Evolutionary conservation across 2,888 invertebrate genomes (phyloP), one percentile per base, ranked within the genome.

Genomic region (Apodemia mormo): DNA sequence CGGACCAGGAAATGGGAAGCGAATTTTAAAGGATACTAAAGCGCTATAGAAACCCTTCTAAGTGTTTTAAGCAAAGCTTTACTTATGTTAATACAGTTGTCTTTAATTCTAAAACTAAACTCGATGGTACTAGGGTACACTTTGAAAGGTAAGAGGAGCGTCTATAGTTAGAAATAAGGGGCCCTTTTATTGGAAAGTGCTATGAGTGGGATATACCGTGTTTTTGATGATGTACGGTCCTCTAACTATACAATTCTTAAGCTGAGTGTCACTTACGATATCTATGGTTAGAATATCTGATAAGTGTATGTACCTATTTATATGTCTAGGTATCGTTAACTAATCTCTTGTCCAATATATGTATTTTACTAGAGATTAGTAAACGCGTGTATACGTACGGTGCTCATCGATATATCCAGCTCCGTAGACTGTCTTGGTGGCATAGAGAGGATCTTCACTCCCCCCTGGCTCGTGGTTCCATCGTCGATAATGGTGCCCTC

Each of bases 361-460:
- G 68, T 74, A 72, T 72, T 74, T 72, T 81, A 82, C 81, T 80
- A 78, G 77, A 79, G 79, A 68, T 82, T 79, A 81, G 80, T 80
- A 76, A 80, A 82, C 83, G 81, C 80, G 79, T 71, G 80, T 75
- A 91, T 93, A 94, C 94, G 88, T 94, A 94, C 94, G 93, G 87
- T 91, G 90, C 78, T 93, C 94, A 84, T 94, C 93, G 82, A 90
- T 92, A 87, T 94, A 92, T 89, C 92, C 93, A 66, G 87, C 84
- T 69, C 93, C 93, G 85, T 92, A 93, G 88, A 93, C 92, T 40
- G 94, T 95, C 87, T 94, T 94, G 84, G 95, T 94, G 66, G 94
- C 92, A 79, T 92, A 92, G 71, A 92, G 84, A 52, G 93, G 90
- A 73, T 92, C 93, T 79, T 92, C 92, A 74, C 92, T 89, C 78